Base-by-base conservation (phyloP, 2,888 invertebrate species). In the Trissolcus brochymenae region DNA sequence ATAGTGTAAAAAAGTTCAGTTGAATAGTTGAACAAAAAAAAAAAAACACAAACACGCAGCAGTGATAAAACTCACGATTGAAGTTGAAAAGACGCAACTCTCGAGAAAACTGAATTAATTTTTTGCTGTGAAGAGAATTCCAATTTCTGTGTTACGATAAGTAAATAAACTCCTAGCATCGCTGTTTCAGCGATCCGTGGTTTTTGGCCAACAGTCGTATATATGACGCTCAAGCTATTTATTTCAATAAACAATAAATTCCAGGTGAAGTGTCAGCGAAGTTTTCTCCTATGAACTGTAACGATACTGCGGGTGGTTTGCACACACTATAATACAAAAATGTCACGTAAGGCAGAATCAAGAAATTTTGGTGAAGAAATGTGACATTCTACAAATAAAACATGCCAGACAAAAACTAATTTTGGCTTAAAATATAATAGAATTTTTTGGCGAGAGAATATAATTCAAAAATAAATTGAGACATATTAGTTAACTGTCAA, bases 191-290 rank as follows among this genome's bases (percentile, higher is more conserved):
- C 64, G 53, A 49, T 54, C 54, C 62, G 57, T 53, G 71, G 70
- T 64, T 57, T 71, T 55, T 46, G 25, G 54, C 6, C 25, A 41
- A 40, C 14, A 40, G 53, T 35, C 61, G 40, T 21, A 16, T 46
- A 16, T 46, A 25, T 61, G 25, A 57, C 16, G 49, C n/a, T 16
- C 25, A 4, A 61, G 65, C 61, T 53, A 65, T 72, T 72, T 72
- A 64, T 65, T 72, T 72, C 64, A 35, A 72, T 72, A 53, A 72
- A 72, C 72, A 59, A 72, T 72, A 72, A 72, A 72, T 72, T 64
- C 54, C 61, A 40, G 46, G 19, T 21, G 54, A 49, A 59, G 72
- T 72, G 72, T 72, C 72, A 65, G 54, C 72, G 7, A 72, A 72
- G 72, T 59, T 72, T 72, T 65, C 40, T 53, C 54, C 49, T 13